phyloP scores from a whole-genome alignment of 2,797 vertebrate genomes.

The Rhinoraja longicauda region DNA sequence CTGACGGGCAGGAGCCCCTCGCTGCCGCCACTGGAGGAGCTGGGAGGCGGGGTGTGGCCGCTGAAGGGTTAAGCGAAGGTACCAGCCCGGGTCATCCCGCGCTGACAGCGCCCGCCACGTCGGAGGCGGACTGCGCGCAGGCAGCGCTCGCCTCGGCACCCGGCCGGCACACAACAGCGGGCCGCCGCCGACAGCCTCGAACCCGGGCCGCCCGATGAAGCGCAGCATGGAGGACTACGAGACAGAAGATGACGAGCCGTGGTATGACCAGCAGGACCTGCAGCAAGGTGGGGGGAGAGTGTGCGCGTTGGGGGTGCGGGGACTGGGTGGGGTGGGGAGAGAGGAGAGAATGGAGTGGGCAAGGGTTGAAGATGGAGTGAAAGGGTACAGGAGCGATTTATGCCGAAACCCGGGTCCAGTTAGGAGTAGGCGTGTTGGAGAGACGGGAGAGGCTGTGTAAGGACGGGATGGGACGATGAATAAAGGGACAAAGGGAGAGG shows the following conservation, averaged over 20 bases:
- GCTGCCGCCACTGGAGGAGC: too few relatives aligned
- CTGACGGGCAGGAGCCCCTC: too few relatives aligned
- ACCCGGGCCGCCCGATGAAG: conserved; percentile 38
- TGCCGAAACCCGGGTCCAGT: not conserved
- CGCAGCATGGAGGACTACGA: conserved; percentile 87
- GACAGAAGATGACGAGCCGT: conserved; percentile 87
- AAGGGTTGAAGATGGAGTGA: not conserved
- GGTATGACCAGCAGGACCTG: conserved; percentile 92
- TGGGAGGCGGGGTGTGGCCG: too few relatives aligned
- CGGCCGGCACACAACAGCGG: not conserved
- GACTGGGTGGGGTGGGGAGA: conserved; percentile 2
- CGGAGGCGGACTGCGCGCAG: not conserved
- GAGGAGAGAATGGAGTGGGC: conserved; percentile 15
- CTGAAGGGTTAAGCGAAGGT: too few relatives aligned
- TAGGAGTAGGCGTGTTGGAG: conserved; percentile 42
- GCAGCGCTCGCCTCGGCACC: too few relatives aligned
- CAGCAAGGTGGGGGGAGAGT: conserved; percentile 77
- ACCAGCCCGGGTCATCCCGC: not conserved
- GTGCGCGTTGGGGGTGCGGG: not conserved
- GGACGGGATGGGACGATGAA: conserved; percentile 42
- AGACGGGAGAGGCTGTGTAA: conserved; percentile 44
- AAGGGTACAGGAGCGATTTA: not conserved
- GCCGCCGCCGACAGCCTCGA: conserved; percentile 67
- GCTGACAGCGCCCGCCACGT: not conserved
- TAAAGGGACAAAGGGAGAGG: conserved; percentile 40